A percentile compares a stretch with the other conserved stretches of the same genome.
Conservation (phyloP, 2,797 vertebrate genomes). For the Florisuga fusca region DNA sequence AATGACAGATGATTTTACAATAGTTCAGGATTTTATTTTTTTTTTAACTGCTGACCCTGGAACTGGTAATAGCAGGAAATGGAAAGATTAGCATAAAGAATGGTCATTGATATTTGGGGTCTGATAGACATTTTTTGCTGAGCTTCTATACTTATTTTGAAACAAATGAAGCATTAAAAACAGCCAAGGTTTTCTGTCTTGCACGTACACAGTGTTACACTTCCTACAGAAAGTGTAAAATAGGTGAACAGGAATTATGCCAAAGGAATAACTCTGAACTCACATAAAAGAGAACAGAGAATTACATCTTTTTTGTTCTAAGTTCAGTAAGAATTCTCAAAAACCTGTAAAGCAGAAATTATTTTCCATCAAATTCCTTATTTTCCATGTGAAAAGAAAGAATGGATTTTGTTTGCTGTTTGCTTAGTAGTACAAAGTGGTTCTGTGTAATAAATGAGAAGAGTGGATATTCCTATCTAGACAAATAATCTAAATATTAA, state of each 20-base stretch:
- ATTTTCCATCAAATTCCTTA: not conserved
- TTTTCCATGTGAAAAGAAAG: conserved; percentile 9
- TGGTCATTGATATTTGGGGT: conserved; percentile 58
- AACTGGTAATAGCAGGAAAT: conserved; percentile 62
- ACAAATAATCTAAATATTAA: not conserved
- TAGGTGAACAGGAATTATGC: conserved; percentile 36
- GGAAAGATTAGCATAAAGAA: conserved; percentile 66
- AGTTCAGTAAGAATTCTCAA: not conserved
- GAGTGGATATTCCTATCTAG: not conserved
- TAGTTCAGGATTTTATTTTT: conserved; percentile 21
- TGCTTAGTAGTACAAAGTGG: not conserved
- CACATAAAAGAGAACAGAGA: not conserved
- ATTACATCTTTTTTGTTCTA: not conserved
- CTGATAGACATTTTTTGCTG: conserved; percentile 51
- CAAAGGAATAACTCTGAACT: conserved; percentile 38
- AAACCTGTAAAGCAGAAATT: not conserved
- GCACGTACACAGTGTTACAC: not conserved
- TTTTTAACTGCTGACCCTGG: conserved; percentile 38
- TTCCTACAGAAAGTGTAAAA: conserved; percentile 42
- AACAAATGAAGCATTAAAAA: conserved; percentile 7
- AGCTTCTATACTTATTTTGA: conserved; percentile 29
- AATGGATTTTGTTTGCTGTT: not conserved
- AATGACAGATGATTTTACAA: conserved; percentile 69
- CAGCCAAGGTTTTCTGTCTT: not conserved
- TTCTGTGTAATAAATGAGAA: not conserved